These are phyloP conservation scores for Nannospalax galili DNA, from an alignment of 2,113 vertebrate species.

Conservation along the genomic window DNA sequence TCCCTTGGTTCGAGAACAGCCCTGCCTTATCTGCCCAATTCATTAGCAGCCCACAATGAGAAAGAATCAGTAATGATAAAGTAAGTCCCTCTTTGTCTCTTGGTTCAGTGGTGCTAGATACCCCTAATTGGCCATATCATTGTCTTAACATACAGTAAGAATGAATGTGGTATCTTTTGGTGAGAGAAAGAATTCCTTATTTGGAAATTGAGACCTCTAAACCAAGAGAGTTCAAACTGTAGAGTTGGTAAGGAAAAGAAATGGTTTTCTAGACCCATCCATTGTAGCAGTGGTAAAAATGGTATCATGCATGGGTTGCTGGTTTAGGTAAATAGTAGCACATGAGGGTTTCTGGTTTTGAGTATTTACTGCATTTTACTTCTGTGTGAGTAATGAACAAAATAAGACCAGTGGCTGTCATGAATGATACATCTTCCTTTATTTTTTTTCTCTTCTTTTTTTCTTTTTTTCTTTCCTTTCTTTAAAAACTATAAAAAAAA, in stretches of 20 bases:
- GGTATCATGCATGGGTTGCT: not conserved
- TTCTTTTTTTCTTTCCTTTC: constrained; percentile 32
- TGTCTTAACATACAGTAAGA: not conserved
- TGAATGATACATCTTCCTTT: not conserved
- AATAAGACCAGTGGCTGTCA: constrained; percentile 16
- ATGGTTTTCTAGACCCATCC: not conserved
- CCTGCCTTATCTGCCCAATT: not conserved
- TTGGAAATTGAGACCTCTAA: constrained; percentile 11
- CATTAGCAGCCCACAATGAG: not conserved
- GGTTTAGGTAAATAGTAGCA: too few relatives aligned
- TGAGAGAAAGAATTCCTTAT: not conserved
- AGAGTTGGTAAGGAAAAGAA: not conserved
- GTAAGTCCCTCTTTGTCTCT: not conserved
- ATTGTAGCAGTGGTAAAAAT: not conserved
- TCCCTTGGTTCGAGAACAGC: not conserved
- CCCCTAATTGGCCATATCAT: not conserved
- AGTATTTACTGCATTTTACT: not conserved
- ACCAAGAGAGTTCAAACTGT: not conserved
- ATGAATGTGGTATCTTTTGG: not conserved
- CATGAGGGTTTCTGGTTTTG: not conserved
- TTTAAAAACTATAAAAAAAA: constrained; percentile 63
- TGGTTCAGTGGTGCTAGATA: not conserved
- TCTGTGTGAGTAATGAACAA: not conserved
- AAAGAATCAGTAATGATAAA: not conserved
- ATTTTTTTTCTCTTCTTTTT: not conserved